phyloP scores from a whole-genome alignment of 2,797 vertebrate genomes.

The Oreonectes daqikongensis region DNA sequence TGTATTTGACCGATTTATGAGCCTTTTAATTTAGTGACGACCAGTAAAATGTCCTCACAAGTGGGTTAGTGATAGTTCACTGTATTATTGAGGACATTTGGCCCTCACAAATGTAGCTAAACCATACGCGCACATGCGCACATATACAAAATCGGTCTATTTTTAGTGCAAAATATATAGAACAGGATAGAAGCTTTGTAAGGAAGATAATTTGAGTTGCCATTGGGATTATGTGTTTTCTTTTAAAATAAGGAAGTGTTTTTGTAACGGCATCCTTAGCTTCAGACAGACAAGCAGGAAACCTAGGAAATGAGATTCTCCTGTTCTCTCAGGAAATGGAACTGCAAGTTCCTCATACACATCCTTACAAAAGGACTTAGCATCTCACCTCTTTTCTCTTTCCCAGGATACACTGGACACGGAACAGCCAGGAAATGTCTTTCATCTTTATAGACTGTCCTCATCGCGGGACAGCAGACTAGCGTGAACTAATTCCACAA shows the following conservation, averaged over 20 bases:
- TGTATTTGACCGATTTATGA: too few species aligned
- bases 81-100: too few species aligned
- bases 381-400: slow-evolving; percentile 18
- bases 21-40: too few species aligned
- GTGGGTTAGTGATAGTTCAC: too few species aligned
- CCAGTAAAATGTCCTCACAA: too few species aligned
- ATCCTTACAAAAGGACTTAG: slow-evolving; percentile 29
- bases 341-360: slow-evolving; percentile 26
- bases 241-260: background rate
- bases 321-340: background rate
- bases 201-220: background rate
- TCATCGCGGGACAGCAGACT: background rate
- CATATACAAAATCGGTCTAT: background rate
- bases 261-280: background rate
- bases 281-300: slow-evolving; percentile 15
- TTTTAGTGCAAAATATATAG: background rate
- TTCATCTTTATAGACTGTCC: slow-evolving; percentile 25
- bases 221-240: background rate
- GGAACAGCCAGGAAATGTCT: slow-evolving; percentile 45
- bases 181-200: background rate
- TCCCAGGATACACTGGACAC: slow-evolving; percentile 32
- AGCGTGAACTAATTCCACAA: background rate
- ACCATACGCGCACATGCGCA: too few species aligned
- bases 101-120: too few species aligned
- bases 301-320: background rate